phyloP scores from a whole-genome alignment of 2,113 vertebrate genomes.

The Myxocyprinus asiaticus region DNA sequence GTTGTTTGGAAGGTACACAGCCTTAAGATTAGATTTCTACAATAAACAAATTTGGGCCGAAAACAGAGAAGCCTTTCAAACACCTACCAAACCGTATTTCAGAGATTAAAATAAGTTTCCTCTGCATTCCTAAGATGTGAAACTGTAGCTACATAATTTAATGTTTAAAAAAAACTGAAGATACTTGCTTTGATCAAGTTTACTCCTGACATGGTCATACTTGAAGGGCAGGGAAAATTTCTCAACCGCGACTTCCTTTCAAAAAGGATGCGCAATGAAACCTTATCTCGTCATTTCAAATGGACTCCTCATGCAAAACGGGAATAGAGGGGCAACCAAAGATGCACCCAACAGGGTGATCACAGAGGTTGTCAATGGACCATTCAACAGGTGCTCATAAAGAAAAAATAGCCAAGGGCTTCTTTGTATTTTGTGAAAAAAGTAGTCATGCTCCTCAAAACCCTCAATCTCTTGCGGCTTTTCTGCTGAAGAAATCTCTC shows the following conservation, averaged over 20 bases:
- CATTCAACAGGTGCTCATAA: constrained; percentile 23
- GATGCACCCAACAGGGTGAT: no score
- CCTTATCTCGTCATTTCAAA: background rate
- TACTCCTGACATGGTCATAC: background rate
- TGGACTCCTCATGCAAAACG: background rate
- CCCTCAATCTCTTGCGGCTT: background rate
- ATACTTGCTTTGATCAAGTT: constrained; percentile 19
- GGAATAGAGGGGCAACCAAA: background rate
- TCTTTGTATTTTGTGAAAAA: constrained; percentile 7
- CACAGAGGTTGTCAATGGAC: background rate
- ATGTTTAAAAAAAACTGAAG: background rate
- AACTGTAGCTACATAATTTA: background rate
- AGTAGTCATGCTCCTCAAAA: background rate
- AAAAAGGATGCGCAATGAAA: constrained; percentile 4
- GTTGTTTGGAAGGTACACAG: no score
- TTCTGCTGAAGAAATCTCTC: background rate
- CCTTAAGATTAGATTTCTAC: no score
- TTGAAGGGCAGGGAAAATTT: background rate
- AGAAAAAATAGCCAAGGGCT: constrained; percentile 12
- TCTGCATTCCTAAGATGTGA: background rate
- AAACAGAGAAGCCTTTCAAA: no score
- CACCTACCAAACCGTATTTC: background rate
- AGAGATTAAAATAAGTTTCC: background rate
- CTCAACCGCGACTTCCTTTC: constrained; percentile 4
- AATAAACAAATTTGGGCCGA: no score